These are phyloP conservation scores for Oxytorus armatus DNA, from an alignment of 2,888 invertebrate species.

Conservation along the genomic window DNA sequence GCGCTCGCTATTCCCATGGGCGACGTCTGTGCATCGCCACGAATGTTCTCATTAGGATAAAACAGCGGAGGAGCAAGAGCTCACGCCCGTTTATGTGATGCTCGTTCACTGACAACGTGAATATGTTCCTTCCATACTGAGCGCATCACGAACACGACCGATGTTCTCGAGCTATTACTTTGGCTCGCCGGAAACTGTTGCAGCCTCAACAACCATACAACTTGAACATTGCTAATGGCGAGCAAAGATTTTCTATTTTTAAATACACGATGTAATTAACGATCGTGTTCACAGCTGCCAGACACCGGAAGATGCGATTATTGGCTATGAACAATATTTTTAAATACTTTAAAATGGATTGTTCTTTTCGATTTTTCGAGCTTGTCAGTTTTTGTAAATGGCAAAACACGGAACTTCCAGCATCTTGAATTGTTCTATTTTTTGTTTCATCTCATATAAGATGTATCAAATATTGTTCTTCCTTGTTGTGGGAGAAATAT, in stretches of 20 bases:
- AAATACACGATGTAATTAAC: too few relatives aligned
- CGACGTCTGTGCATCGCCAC: conserved; percentile 77
- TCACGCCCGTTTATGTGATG: conserved; percentile 15
- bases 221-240: neutral
- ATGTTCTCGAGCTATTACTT: conserved; percentile 14
- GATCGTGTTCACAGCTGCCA: too few relatives aligned
- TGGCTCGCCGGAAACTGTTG: neutral
- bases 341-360: too few relatives aligned
- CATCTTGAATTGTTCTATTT: too few relatives aligned
- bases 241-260: too few relatives aligned
- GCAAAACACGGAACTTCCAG: too few relatives aligned
- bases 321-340: too few relatives aligned
- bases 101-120: conserved; percentile 27
- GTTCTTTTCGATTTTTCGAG: too few relatives aligned
- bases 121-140: conserved; percentile 14
- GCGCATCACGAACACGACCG: conserved; percentile 22
- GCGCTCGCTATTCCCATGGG: conserved; percentile 78
- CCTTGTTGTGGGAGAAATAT: neutral
- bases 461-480: neutral
- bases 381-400: too few relatives aligned
- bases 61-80: conserved; percentile 74
- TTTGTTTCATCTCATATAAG: too few relatives aligned
- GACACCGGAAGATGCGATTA: too few relatives aligned
- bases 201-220: neutral
- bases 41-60: conserved; percentile 83